Evolutionary conservation across 2,113 vertebrate genomes (phyloP), one percentile per base, ranked within the genome.

Genomic region (Toxotes chatareus): DNA sequence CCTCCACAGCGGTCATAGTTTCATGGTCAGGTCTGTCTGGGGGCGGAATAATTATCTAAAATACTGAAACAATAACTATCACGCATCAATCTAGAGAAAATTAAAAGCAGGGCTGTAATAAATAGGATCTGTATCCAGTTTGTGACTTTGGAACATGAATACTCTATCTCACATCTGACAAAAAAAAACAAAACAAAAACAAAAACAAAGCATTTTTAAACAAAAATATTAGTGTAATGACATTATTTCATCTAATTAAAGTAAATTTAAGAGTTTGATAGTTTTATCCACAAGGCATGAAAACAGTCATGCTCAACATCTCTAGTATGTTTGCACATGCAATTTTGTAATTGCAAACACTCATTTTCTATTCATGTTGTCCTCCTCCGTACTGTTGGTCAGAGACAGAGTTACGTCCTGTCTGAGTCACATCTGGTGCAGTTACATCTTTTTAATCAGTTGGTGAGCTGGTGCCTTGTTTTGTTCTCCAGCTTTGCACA

Each of bases 1-100:
- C 73, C 47, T 78, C 34, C 60, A 16, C 59, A 77, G 16, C 0
- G 4, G 44, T 8, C 61, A 73, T 38, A 67, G 57, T 71, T 84
- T 82, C 21, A 74, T 47, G 36, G 36, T 69, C 73, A 57, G 1
- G 11, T 84, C 63, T 51, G 53, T 53, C 65, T 79, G 47, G 31
- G 57, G 42, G 34, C 2, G 13, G 7, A 72, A 23, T 83, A 61
- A 77, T 73, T 19, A 65, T 73, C 57, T 27, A 13, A 76, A 79
- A 67, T n/a, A 79, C n/a, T 63, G n/a, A 78, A 44, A 34, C 19
- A 78, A 78, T 73, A 27, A 13, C n/a, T 63, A 36, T 79, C 60
- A 38, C 38, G 42, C 21, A 74, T 63, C n/a, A 63, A 7, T 55
- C 76, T 70, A n/a, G 17, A 2, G 19, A 61, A 40, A 47, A 73